Evolutionary conservation across 2,888 invertebrate species (phyloP), one percentile per base, ranked within the genome.

Genomic region (Argyra leucocephala): DNA sequence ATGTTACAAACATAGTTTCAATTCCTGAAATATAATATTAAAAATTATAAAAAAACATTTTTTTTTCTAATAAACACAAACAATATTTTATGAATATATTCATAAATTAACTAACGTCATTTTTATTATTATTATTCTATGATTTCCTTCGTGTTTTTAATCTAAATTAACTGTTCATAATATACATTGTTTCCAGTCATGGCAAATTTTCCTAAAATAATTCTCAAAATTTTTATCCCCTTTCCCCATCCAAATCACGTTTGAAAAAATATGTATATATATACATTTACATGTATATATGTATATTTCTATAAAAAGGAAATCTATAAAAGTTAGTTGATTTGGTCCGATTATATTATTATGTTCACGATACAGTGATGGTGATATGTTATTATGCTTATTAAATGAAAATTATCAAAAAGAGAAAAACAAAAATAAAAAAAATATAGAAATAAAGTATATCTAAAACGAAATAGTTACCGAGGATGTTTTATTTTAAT

Each of bases 111-210:
- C 31, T 31, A n/a, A n/a, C n/a, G 7, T 31, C 31, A 31, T 31
- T 31, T 31, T 31, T 1, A 31, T 31, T 31, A 31, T 31, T 31
- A 31, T 31, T 26, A 6, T 18, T 48, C 3, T 48, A 48, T 48
- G 48, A 48, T 48, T 48, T 48, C 12, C 18, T 48, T 48, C 48
- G 48, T 48, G 48, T 48, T 48, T 18, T 48, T 48, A 48, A 48
- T 48, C 15, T 48, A 18, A 48, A 5, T 48, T 48, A 48, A 48
- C 48, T 15, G n/a, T n/a, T 48, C 48, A 48, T 48, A 48, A 48
- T 48, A 48, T 48, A 48, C 48, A 48, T 48, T 48, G 48, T 48
- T 48, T 48, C n/a, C 48, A 48, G 48, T 48, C 48, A 48, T 48
- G 48, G 48, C 48, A 48, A 48, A 48, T 48, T 48, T 48, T 48